Base-by-base conservation (phyloP, 2,113 vertebrate genomes). In the Microcebus ravelobensis region DNA sequence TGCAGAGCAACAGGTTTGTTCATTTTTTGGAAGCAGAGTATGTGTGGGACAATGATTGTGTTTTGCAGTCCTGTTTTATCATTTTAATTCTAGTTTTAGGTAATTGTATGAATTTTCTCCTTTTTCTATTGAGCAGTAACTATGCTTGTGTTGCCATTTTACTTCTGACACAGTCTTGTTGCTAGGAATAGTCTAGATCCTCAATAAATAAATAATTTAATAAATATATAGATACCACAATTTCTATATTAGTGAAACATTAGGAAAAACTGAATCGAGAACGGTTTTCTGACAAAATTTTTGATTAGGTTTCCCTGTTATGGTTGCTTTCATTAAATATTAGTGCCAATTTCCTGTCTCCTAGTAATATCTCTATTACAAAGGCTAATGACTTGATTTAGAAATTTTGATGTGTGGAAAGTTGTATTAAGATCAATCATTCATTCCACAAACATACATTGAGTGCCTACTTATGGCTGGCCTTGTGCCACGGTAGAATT, bases 201-300 rank as follows among this genome's bases (percentile, higher is more conserved):
- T 83, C 21, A 36, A 45, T 20, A 68, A 57, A 48, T n/a, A 80
- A 61, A 68, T 67, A 21, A 83, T 31, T 34, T 77, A 68, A 80
- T 68, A 91, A 76, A 68, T 34, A 3, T 6, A 52, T 59, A 48
- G 13, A 36, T 59, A 52, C n/a, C 48, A 29, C 17, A 77, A 74
- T 45, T 70, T 20, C 82, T 74, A 39, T 21, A 65, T 89, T 74
- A 88, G 57, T 95, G 17, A 7, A 8, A 8, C 52, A 63, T 80
- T 81, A 45, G 36, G 23, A 80, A 87, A 34, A 80, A 42, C 23
- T 50, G 27, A 55, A 74, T 55, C 42, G 14, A 92, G 45, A 27
- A 81, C 21, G 96, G 59, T 29, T 88, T 96, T 20, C 36, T 90
- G 76, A 42, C 55, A 93, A 39, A 48, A 87, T 57, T 95, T 84